These are phyloP conservation scores for Percopsis omiscomaycus DNA, from an alignment of 2,797 vertebrate genomes.

Conservation along the genomic window DNA sequence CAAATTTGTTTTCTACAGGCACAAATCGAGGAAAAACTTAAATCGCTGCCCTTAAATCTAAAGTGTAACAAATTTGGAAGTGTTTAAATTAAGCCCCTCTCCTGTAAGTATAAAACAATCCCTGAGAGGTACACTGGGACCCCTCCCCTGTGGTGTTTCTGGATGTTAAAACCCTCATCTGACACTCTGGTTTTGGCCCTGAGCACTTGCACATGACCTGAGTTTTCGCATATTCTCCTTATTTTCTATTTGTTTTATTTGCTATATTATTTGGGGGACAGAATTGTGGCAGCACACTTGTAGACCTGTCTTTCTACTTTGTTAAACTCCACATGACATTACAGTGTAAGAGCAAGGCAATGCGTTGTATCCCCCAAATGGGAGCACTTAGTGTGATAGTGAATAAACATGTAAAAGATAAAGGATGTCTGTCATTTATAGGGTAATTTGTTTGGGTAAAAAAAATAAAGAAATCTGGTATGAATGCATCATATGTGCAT, in stretches of 20 bases:
- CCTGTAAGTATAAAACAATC: conserved; percentile 41
- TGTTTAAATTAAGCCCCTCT: conserved; percentile 20
- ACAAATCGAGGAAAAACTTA: conserved; percentile 29
- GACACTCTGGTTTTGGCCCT: conserved; percentile 50
- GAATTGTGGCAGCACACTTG: conserved; percentile 63
- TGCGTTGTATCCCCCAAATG: conserved; percentile 78
- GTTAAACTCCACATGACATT: conserved; percentile 75
- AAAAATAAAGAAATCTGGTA: not conserved
- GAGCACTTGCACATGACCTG: conserved; percentile 73
- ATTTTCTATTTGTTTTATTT: conserved; percentile 61
- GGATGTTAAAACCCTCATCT: conserved; percentile 26
- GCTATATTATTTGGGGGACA: conserved; percentile 53
- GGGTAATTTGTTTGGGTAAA: conserved; percentile 9
- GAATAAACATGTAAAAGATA: conserved; percentile 80
- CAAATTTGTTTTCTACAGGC: conserved; percentile 24
- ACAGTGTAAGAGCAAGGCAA: conserved; percentile 70
- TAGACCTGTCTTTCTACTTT: conserved; percentile 81
- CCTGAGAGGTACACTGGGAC: conserved; percentile 25
- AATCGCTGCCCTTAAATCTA: conserved; percentile 29
- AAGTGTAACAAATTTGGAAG: conserved; percentile 15
- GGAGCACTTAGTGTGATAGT: conserved; percentile 86
- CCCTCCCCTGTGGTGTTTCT: conserved; percentile 17
- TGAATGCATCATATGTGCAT: not conserved
- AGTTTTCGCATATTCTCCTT: conserved; percentile 49
- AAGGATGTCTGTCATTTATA: conserved; percentile 26